phyloP scores from a whole-genome alignment of 1,140 invertebrate species.

The Portunus trituberculatus region DNA sequence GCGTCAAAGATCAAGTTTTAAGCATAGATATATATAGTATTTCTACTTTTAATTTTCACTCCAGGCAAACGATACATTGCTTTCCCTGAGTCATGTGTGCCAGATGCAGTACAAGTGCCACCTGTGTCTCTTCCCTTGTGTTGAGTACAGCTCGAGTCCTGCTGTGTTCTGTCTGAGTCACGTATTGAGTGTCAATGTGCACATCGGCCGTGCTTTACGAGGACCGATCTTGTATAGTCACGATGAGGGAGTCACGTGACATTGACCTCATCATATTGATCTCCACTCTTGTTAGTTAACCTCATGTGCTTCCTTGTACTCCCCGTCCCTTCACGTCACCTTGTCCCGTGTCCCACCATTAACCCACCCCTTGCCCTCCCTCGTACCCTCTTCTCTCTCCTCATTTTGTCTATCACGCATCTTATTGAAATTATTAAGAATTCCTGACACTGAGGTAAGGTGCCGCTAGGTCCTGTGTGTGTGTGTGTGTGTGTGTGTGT shows the following conservation, averaged over 20 bases:
- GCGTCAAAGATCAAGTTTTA: too few relatives aligned
- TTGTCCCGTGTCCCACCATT: neutral
- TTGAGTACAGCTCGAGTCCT: neutral
- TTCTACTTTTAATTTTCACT: neutral
- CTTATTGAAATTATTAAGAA: neutral
- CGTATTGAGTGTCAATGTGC: neutral
- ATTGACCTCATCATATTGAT: neutral
- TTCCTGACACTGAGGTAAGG: neutral
- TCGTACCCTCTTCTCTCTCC: neutral
- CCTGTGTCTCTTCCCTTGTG: too few relatives aligned
- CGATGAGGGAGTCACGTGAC: neutral
- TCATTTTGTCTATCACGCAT: neutral
- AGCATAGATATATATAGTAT: too few relatives aligned
- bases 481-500: constrained; percentile 56
- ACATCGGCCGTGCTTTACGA: neutral
- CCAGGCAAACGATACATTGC: neutral
- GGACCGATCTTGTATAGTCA: neutral
- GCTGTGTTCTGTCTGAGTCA: neutral
- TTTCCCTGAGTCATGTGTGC: neutral
- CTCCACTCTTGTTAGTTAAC: neutral
- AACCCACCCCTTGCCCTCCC: neutral
- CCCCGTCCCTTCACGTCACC: neutral
- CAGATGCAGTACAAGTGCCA: too few relatives aligned
- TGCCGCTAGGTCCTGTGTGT: neutral
- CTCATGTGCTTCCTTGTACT: neutral